Conservation (phyloP, 2,113 vertebrate genomes). For the Brienomyrus brachyistius region DNA sequence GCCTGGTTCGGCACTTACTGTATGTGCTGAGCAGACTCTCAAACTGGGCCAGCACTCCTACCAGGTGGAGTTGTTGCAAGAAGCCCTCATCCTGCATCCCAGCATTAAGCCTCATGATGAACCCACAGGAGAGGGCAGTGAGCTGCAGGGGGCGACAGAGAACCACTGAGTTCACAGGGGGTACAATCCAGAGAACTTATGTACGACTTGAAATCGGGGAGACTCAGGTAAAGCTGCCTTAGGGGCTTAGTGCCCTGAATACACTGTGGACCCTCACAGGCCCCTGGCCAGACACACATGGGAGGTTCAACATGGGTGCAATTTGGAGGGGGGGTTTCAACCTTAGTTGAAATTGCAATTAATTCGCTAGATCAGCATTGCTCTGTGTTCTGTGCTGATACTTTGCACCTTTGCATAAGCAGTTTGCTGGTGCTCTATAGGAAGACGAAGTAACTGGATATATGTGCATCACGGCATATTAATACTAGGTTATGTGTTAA, state of each 20-base stretch:
- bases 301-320: not conserved
- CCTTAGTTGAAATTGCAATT: not conserved
- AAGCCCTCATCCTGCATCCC: conserved; percentile 81
- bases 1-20: conserved; percentile 63
- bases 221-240: not conserved
- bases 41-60: conserved; percentile 86
- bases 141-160: conserved; percentile 57
- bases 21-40: conserved; percentile 97
- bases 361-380: not conserved
- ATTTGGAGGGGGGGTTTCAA: not conserved
- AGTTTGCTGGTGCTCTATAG: no score
- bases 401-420: no score
- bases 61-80: conserved; percentile 80
- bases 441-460: no score
- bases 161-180: not conserved
- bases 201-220: not conserved
- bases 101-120: conserved; percentile 83
- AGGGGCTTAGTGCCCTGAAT: not conserved
- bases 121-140: conserved; percentile 85
- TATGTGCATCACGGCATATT: no score
- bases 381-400: not conserved
- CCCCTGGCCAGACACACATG: not conserved
- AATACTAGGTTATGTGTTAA: no score
- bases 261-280: not conserved
- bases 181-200: not conserved